phyloP scores from a whole-genome alignment of 2,113 vertebrate genomes.

The Hemibagrus wyckioides region DNA sequence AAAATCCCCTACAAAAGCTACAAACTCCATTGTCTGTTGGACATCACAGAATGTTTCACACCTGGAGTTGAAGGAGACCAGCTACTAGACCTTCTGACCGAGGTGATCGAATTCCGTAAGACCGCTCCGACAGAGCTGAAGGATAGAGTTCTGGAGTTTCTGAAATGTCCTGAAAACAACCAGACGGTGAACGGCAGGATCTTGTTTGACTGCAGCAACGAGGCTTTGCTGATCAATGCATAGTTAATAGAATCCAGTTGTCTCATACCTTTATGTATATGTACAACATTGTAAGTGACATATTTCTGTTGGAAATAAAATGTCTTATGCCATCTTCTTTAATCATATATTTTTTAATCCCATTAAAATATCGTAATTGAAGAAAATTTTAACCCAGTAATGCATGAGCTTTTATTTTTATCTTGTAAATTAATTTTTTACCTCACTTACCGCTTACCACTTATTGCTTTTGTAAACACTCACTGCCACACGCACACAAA shows the following conservation, averaged over 20 bases:
- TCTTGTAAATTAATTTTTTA: not conserved
- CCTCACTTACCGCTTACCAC: not conserved
- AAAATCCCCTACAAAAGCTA: constrained; percentile 74
- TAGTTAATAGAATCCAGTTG: constrained; percentile 18
- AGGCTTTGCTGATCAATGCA: constrained; percentile 75
- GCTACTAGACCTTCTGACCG: constrained; percentile 88
- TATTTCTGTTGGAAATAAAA: not conserved
- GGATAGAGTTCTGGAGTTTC: constrained; percentile 73
- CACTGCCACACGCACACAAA: not conserved
- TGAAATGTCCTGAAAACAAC: constrained; percentile 81
- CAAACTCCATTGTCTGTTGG: constrained; percentile 80
- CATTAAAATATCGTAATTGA: no score
- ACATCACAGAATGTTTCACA: constrained; percentile 87
- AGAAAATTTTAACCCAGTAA: not conserved
- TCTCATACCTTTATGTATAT: not conserved
- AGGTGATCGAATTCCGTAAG: constrained; percentile 81
- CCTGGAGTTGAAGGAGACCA: constrained; percentile 82
- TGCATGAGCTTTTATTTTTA: not conserved
- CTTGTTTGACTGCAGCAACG: constrained; percentile 83
- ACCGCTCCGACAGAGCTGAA: constrained; percentile 80
- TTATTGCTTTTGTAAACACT: not conserved
- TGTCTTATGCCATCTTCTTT: not conserved
- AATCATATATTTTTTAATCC: not conserved
- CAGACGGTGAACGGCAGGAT: constrained; percentile 75
- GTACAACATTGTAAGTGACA: not conserved